Percentiles rank a stretch among this genome's conserved stretches.
Evolutionary conservation across 2,113 vertebrate species (phyloP).

Genomic region (Scomber colias): DNA sequence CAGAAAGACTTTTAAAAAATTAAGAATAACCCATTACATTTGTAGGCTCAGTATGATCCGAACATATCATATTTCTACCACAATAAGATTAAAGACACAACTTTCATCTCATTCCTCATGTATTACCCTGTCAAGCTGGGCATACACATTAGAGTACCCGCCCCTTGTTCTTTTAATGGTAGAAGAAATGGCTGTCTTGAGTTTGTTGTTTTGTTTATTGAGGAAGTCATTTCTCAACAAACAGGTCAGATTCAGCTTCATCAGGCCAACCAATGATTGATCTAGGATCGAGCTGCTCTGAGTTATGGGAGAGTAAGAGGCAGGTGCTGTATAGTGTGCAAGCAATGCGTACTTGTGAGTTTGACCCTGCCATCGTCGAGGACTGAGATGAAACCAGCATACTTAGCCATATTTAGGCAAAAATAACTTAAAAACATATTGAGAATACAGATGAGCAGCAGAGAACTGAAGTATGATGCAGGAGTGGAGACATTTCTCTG

Average conservation of each 20-base stretch:
- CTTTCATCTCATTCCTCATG: slow-evolving; percentile 12
- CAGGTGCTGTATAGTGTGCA: not conserved
- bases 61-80: slow-evolving; percentile 11
- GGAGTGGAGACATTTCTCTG: slow-evolving; percentile 8
- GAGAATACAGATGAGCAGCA: not conserved
- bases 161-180: not conserved
- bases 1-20: slow-evolving; percentile 5
- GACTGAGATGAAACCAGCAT: not conserved
- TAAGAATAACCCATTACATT: not conserved
- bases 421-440: not conserved
- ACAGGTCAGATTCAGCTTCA: not conserved
- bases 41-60: not conserved
- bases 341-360: not conserved
- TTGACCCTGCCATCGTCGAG: not conserved
- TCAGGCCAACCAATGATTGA: not conserved
- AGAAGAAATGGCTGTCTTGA: not conserved
- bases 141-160: not conserved
- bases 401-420: not conserved
- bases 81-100: not conserved
- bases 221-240: not conserved
- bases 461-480: not conserved
- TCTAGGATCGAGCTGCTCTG: too few species aligned
- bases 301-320: not conserved
- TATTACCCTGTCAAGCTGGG: not conserved
- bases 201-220: not conserved